Evolutionary conservation across 2,797 vertebrate genomes (phyloP).

Genomic region (Microhierax caerulescens): DNA sequence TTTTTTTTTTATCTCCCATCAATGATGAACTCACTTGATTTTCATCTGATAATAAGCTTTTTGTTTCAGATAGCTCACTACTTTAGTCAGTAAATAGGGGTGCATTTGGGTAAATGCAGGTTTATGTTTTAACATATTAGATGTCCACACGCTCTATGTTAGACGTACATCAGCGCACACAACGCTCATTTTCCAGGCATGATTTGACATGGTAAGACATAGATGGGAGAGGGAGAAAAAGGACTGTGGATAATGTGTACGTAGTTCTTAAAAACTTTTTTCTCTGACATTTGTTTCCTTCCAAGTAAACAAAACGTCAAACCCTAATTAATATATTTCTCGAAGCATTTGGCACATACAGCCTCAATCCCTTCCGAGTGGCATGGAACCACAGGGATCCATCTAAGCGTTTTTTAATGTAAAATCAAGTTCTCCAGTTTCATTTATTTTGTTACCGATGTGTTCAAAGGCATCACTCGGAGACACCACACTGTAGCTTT

Average conservation of each 20-base stretch:
- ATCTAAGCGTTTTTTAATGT: background rate
- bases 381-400: background rate
- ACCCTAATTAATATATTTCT: background rate
- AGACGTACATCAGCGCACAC: background rate
- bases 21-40: background rate
- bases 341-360: background rate
- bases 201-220: no score
- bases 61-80: background rate
- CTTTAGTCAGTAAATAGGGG: background rate
- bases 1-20: background rate
- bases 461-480: background rate
- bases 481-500: fast-evolving
- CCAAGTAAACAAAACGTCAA: background rate
- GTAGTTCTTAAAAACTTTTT: background rate
- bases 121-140: background rate
- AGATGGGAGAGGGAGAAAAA: background rate
- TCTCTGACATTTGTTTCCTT: background rate
- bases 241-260: background rate
- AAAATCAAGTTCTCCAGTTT: background rate
- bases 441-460: conserved; percentile 13
- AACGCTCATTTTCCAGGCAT: background rate
- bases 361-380: background rate
- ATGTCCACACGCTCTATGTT: background rate
- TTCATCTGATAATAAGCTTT: background rate
- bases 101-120: background rate